Conservation (phyloP, 2,113 vertebrate genomes). For the Tragelaphus strepsiceros region DNA sequence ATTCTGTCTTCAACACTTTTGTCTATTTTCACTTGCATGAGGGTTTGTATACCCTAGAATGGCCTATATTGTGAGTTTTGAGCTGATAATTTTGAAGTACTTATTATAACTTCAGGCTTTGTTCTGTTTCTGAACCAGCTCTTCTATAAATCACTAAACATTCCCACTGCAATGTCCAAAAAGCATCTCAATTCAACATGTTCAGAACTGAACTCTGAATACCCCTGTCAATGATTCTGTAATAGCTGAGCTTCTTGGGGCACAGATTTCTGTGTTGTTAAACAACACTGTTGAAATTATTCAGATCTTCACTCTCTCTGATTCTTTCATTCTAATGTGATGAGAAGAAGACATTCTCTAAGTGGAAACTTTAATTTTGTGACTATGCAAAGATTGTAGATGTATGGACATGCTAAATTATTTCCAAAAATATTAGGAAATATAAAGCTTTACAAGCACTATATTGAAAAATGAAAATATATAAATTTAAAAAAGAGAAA, state of each 20-base stretch:
- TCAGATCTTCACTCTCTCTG: not conserved
- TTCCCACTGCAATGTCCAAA: not conserved
- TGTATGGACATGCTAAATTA: not conserved
- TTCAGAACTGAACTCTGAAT: not conserved
- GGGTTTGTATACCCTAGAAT: not conserved
- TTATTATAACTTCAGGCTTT: not conserved
- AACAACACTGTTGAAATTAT: not conserved
- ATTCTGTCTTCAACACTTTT: not conserved
- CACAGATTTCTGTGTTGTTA: not conserved
- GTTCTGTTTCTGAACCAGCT: not conserved
- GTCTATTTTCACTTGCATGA: not conserved
- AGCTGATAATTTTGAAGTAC: not conserved
- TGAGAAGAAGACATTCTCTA: not conserved
- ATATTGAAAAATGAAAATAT: not conserved
- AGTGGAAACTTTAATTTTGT: not conserved
- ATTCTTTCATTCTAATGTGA: not conserved
- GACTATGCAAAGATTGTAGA: not conserved
- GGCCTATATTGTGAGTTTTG: not conserved
- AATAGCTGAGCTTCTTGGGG: not conserved
- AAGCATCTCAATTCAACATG: not conserved
- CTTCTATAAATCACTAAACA: not conserved
- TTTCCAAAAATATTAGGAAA: not conserved
- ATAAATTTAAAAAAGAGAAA: not conserved
- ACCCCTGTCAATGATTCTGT: not conserved
- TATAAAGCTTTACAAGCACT: not conserved